Base-by-base conservation (phyloP, 2,888 invertebrate species). In the Sesia apiformis region DNA sequence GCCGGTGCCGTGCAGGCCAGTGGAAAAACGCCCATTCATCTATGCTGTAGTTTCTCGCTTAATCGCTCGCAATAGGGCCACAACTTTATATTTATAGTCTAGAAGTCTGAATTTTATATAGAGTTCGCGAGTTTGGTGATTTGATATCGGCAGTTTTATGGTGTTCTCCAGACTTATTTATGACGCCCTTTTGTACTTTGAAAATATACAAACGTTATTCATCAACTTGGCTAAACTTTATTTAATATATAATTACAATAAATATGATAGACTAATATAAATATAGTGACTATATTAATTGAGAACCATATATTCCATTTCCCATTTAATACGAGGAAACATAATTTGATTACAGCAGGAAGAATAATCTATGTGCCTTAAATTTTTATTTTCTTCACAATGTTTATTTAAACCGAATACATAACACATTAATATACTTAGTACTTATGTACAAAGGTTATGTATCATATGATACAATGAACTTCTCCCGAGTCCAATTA, bases 71-170 rank as follows among this genome's bases (percentile, higher is more conserved):
- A 59, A 39, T 61, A 43, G 40, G 38, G 4, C 65, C 55, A 49
- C 43, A 53, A 49, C 49, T 54, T 55, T 56, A 55, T 58, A 62
- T 67, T 69, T 63, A 67, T 63, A 65, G 64, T 58, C 55, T 57
- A 60, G 55, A 66, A 67, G 61, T 65, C 61, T 55, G 61, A 46
- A 7, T 46, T 46, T 46, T 46, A 46, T 46, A 46, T 46, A 46
- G 46, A 8, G 46, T 46, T 46, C 8, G 46, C 52, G 64, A 66
- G 56, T 69, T 70, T 65, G 59, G 61, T 63, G 65, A 68, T 70
- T 67, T 66, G 67, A 67, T 70, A 72, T 70, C 65, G 67, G 62
- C 61, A 62, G 63, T 60, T 67, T 64, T 63, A 67, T 59, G 53
- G 46, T 46, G 46, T 55, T 51, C 55, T 58, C 59, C 58, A 58